Percentiles rank a stretch among this genome's conserved stretches.
Conservation (phyloP, 1,140 invertebrate genomes). For the Homarus americanus region DNA sequence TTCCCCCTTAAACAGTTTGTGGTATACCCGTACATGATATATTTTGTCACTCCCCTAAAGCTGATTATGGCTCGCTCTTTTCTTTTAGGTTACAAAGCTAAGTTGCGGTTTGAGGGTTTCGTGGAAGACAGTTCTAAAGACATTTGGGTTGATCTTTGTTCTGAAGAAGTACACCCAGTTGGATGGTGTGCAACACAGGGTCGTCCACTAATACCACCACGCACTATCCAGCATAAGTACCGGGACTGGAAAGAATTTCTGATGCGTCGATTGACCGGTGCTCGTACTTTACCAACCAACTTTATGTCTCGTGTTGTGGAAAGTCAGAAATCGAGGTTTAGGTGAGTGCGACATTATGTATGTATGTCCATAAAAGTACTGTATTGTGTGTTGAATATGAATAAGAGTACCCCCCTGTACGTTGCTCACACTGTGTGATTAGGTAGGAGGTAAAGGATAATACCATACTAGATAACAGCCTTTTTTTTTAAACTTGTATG, state of each 20-base stretch:
- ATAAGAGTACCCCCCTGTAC: too few species aligned
- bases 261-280: constrained; percentile 93
- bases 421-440: too few species aligned
- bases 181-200: constrained; percentile 98
- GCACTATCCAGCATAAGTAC: constrained; percentile 89
- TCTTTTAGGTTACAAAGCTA: constrained; percentile 75
- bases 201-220: constrained; percentile 94
- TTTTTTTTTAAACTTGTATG: too few species aligned
- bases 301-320: constrained; percentile 93
- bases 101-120: constrained; percentile 96
- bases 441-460: too few species aligned
- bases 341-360: constrained; percentile 76
- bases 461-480: too few species aligned
- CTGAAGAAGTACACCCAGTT: constrained; percentile 94
- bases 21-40: too few species aligned
- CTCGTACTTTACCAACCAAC: constrained; percentile 93
- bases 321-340: constrained; percentile 88
- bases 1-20: too few species aligned
- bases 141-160: constrained; percentile 97
- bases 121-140: constrained; percentile 91
- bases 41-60: too few species aligned
- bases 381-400: too few species aligned
- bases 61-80: not conserved
- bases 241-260: constrained; percentile 97
- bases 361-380: too few species aligned